Percentiles rank a stretch among this genome's conserved stretches.
These are phyloP conservation scores for Coregonus suidteri DNA, from an alignment of 2,797 vertebrate species.

Conservation along the genomic window DNA sequence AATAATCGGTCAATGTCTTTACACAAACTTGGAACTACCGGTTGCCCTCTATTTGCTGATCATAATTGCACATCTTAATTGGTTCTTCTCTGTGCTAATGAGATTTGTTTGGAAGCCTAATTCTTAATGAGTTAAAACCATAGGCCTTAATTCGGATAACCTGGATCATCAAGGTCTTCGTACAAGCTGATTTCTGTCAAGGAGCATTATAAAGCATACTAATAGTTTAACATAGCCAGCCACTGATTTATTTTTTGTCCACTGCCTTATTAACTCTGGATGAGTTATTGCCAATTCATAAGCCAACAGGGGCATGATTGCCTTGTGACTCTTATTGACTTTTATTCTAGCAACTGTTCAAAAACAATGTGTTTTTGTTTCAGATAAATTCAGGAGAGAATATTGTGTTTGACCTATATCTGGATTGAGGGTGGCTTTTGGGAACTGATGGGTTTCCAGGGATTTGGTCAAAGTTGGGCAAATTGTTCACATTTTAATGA, in stretches of 20 bases:
- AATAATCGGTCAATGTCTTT: background rate
- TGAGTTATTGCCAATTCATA: background rate
- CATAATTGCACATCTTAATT: constrained; percentile 1
- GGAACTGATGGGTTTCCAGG: constrained; percentile 41
- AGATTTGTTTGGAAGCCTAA: constrained; percentile 11
- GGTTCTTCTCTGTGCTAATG: background rate
- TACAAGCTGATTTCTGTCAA: constrained; percentile 8
- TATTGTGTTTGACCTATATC: constrained; percentile 26
- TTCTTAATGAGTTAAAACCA: constrained; percentile 3
- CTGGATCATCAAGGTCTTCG: background rate
- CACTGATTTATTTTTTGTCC: background rate
- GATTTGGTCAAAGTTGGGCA: constrained; percentile 22
- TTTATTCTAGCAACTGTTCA: constrained; percentile 8
- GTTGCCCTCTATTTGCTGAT: background rate
- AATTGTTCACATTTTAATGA: constrained; percentile 21
- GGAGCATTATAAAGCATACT: background rate
- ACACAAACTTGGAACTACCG: background rate
- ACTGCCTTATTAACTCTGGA: background rate
- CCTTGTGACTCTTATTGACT: constrained; percentile 5
- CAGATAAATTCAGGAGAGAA: constrained; percentile 36
- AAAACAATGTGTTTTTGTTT: constrained; percentile 27
- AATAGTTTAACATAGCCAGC: background rate
- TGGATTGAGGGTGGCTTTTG: constrained; percentile 39
- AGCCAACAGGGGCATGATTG: background rate
- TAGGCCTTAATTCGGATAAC: background rate